A percentile compares a stretch with the other conserved stretches of the same genome.
Evolutionary conservation across 2,797 vertebrate genomes (phyloP).

Genomic region (Pseudochirops cupreus): DNA sequence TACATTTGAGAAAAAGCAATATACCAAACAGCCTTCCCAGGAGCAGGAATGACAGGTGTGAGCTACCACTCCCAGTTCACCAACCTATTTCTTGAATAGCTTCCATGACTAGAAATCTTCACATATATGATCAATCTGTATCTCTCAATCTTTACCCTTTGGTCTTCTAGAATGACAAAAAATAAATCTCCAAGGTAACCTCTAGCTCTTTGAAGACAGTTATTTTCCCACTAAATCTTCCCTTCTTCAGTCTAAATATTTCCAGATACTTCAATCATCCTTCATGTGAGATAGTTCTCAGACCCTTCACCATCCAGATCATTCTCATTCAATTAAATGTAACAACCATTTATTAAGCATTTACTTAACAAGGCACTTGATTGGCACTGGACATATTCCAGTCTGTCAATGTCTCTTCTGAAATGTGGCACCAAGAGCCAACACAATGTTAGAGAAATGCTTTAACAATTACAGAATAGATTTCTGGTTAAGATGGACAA

Average conservation of each 20-base stretch:
- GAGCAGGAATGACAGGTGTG: background rate
- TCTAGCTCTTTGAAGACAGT: background rate
- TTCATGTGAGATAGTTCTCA: background rate
- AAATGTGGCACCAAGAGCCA: background rate
- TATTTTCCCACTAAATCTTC: background rate
- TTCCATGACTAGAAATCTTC: background rate
- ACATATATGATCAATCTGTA: background rate
- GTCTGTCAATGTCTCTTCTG: background rate
- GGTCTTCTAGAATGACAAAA: background rate
- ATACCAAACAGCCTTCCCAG: background rate
- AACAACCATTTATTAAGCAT: background rate
- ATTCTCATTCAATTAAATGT: background rate
- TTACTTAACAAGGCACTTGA: background rate
- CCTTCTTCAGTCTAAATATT: background rate
- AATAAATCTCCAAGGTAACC: background rate
- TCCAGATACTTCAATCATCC: background rate
- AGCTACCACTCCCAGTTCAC: background rate
- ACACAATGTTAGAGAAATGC: background rate
- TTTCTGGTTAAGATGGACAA: background rate
- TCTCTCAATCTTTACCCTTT: background rate
- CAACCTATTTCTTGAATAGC: background rate
- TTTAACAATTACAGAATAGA: background rate
- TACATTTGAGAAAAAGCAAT: conserved; percentile 86
- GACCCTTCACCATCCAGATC: background rate
- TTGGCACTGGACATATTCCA: background rate